These are phyloP conservation scores for Meles meles DNA, from an alignment of 2,113 vertebrate genomes.

Conservation along the genomic window DNA sequence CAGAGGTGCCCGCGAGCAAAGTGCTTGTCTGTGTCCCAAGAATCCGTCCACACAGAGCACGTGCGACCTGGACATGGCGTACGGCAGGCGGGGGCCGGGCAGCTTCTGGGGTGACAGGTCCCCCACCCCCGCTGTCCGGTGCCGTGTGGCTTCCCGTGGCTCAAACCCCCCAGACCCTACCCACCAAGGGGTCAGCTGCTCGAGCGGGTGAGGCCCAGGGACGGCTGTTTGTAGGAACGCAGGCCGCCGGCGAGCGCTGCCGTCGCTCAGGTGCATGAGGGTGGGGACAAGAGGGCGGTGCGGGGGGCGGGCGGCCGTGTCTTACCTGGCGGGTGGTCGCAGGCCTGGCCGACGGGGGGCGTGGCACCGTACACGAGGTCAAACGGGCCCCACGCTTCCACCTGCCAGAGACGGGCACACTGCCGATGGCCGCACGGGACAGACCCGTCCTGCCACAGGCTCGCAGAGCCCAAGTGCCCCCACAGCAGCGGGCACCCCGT, in stretches of 20 bases:
- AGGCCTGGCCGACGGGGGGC: neutral
- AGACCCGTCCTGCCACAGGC: neutral
- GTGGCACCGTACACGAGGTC: conserved; percentile 70
- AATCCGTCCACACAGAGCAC: neutral
- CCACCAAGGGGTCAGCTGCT: accelerated
- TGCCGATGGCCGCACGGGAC: accelerated
- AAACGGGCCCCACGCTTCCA: conserved; percentile 69
- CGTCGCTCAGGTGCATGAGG: no score
- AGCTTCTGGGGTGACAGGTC: accelerated
- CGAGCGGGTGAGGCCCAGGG: accelerated
- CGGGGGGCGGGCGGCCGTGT: accelerated
- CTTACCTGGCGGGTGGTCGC: conserved; percentile 53
- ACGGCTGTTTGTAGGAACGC: no score
- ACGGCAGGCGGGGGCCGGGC: accelerated
- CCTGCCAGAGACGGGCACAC: conserved; percentile 34
- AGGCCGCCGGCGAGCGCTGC: no score
- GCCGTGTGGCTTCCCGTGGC: accelerated
- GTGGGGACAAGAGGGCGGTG: no score
- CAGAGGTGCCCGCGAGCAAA: neutral
- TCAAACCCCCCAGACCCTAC: accelerated
- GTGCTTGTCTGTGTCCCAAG: accelerated
- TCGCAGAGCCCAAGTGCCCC: neutral
- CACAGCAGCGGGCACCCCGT: neutral
- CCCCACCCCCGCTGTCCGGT: no score
- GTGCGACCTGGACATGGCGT: accelerated